phyloP scores from a whole-genome alignment of 2,888 invertebrate genomes.

The Nebria brevicollis region DNA sequence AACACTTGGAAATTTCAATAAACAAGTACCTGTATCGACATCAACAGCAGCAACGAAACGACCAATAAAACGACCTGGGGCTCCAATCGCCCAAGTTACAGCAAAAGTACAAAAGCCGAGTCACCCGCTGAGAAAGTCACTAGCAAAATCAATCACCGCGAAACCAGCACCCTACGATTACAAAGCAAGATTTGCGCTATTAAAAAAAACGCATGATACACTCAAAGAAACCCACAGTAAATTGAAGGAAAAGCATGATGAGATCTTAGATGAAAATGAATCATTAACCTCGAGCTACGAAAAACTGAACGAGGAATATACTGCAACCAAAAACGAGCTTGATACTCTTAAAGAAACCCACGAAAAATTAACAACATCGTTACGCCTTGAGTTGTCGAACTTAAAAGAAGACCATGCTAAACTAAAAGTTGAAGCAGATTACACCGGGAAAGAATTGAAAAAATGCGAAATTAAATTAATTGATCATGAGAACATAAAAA shows the following conservation, averaged over 20 bases:
- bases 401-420: constrained; percentile 28
- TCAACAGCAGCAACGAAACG: neutral
- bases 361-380: constrained; percentile 25
- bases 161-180: constrained; percentile 48
- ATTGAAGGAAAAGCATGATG: constrained; percentile 42
- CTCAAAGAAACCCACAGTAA: constrained; percentile 26
- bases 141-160: constrained; percentile 6
- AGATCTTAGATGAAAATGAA: constrained; percentile 53
- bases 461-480: constrained; percentile 31
- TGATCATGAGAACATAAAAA: constrained; percentile 29
- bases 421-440: constrained; percentile 37
- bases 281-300: constrained; percentile 48
- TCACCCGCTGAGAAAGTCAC: constrained; percentile 2
- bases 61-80: constrained; percentile 27
- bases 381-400: neutral
- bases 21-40: neutral
- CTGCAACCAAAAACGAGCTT: neutral
- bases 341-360: constrained; percentile 5
- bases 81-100: neutral
- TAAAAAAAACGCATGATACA: constrained; percentile 42
- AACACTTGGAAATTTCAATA: neutral
- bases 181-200: constrained; percentile 47
- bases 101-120: constrained; percentile 12
- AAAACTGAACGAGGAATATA: constrained; percentile 12
- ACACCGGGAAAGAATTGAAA: constrained; percentile 35